phyloP scores from a whole-genome alignment of 2,797 vertebrate genomes.

The Melanotaenia nigrans region DNA sequence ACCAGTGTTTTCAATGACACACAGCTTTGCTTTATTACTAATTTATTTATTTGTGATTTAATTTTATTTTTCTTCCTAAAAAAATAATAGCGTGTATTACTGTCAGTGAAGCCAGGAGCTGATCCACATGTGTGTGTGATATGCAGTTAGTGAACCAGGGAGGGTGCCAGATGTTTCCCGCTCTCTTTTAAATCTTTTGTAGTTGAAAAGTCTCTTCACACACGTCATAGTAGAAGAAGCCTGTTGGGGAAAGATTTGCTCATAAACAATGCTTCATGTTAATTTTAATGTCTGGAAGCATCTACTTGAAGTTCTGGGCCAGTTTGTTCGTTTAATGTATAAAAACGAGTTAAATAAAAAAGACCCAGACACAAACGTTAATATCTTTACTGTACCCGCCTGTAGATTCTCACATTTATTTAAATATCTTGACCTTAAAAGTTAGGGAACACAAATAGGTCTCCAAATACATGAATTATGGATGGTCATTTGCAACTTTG shows the following conservation, averaged over 20 bases:
- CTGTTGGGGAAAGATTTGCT: not conserved
- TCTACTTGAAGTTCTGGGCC: not conserved
- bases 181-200: conserved; percentile 2
- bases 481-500: conserved; percentile 25
- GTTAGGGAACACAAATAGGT: not conserved
- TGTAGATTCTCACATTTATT: conserved; percentile 14
- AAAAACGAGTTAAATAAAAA: conserved; percentile 4
- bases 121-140: conserved; percentile 13
- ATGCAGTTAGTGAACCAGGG: conserved; percentile 8
- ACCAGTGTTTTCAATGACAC: too few relatives aligned
- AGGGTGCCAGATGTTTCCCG: conserved; percentile 33
- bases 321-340: not conserved
- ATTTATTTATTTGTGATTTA: not conserved
- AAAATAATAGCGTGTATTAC: not conserved
- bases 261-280: not conserved
- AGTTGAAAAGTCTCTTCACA: not conserved
- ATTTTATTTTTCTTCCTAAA: too few relatives aligned
- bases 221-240: not conserved
- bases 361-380: conserved; percentile 5
- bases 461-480: conserved; percentile 34
- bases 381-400: not conserved
- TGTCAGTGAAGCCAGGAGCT: conserved; percentile 1
- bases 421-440: conserved; percentile 14
- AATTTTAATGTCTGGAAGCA: not conserved
- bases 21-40: not conserved